Percentiles rank a stretch among this genome's conserved stretches.
phyloP scores from a whole-genome alignment of 2,113 vertebrate genomes.

The Centropus unirufus region DNA sequence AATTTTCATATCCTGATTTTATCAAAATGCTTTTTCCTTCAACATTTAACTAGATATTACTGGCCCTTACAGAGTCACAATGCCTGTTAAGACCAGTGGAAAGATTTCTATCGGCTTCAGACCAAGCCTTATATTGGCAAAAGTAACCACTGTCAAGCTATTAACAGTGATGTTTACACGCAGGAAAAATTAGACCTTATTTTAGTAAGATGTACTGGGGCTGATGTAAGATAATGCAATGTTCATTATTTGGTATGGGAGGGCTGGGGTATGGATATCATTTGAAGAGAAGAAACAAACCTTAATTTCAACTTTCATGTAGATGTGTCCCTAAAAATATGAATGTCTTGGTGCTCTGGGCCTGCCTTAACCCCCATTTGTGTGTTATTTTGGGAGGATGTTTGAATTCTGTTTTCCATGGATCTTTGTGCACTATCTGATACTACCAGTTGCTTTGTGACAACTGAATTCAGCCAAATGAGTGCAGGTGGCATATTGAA shows the following conservation, averaged over 20 bases:
- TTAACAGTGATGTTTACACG: neutral
- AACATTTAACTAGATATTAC: neutral
- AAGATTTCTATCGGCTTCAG: neutral
- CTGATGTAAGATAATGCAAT: neutral
- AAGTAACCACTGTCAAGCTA: neutral
- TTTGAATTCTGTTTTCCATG: neutral
- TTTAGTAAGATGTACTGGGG: neutral
- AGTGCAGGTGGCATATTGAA: accelerated
- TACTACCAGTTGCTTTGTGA: neutral
- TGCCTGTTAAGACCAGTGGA: neutral
- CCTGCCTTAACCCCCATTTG: neutral
- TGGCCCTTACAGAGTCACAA: neutral
- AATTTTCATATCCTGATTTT: neutral
- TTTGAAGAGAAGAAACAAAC: neutral
- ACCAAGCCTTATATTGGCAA: neutral
- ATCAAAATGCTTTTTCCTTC: neutral
- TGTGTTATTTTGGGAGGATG: too few species aligned
- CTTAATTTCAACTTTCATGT: neutral
- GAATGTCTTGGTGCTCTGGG: neutral
- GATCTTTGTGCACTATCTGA: neutral
- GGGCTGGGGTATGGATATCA: accelerated
- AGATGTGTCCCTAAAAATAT: neutral
- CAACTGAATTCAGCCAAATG: neutral
- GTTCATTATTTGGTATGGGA: accelerated
- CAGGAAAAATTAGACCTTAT: neutral